Evolutionary conservation across 1,140 invertebrate genomes (phyloP).

Genomic region (Octopus bimaculoides): DNA sequence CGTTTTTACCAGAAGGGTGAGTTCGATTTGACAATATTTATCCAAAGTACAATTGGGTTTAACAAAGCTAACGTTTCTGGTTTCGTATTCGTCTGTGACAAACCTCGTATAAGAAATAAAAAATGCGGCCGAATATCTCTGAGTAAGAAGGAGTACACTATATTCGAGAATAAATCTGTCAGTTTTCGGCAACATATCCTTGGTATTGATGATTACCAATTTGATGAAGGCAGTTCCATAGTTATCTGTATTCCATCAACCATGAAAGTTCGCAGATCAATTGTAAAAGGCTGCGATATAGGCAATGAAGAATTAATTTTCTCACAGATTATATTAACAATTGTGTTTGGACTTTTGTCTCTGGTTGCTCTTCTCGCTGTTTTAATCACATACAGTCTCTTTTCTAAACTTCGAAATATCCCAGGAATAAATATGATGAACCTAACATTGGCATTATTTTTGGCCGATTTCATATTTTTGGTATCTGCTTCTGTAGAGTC

Average conservation of each 20-base stretch:
- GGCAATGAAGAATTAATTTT: slow-evolving; percentile 26
- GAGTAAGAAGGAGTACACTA: slow-evolving; percentile 52
- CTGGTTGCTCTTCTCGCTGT: slow-evolving; percentile 40
- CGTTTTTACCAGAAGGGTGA: slow-evolving; percentile 34
- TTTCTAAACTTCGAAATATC: slow-evolving; percentile 60
- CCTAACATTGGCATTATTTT: slow-evolving; percentile 57
- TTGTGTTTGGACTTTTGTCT: slow-evolving; percentile 45
- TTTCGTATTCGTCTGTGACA: slow-evolving; percentile 40
- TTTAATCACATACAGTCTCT: slow-evolving; percentile 56
- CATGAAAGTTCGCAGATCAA: not conserved
- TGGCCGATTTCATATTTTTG: slow-evolving; percentile 59
- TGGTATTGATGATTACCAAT: not conserved
- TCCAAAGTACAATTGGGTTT: slow-evolving; percentile 30
- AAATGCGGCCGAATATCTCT: slow-evolving; percentile 55
- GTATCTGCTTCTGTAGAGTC: slow-evolving; percentile 35
- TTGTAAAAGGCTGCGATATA: slow-evolving; percentile 24
- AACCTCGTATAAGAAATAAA: slow-evolving; percentile 38
- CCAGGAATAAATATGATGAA: slow-evolving; percentile 62
- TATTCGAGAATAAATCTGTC: not conserved
- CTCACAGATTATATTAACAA: slow-evolving; percentile 41
- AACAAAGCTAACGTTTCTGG: slow-evolving; percentile 22
- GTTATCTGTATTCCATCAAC: slow-evolving; percentile 9
- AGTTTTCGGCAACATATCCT: not conserved
- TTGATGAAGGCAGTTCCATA: not conserved
- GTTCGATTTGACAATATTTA: slow-evolving; percentile 42